Percentiles rank a stretch among this genome's conserved stretches.
Evolutionary conservation across 2,113 vertebrate genomes (phyloP).

Genomic region (Crypturellus undulatus): DNA sequence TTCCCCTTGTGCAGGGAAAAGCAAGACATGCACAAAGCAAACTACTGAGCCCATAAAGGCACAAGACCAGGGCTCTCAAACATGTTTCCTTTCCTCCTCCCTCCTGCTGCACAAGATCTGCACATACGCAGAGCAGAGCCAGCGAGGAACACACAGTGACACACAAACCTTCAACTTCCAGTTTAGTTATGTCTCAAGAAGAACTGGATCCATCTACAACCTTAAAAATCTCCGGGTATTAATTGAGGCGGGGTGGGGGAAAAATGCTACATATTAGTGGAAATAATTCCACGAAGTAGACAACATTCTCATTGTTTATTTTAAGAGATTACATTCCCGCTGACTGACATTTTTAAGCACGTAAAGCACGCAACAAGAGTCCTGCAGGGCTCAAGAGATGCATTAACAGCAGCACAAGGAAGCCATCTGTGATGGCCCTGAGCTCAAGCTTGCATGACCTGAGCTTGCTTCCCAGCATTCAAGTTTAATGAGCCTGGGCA

Average conservation of each 20-base stretch:
- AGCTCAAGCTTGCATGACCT: neutral
- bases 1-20: neutral
- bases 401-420: neutral
- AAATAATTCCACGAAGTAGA: neutral
- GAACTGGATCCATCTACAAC: neutral
- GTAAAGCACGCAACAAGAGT: neutral
- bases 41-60: neutral
- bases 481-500: neutral
- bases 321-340: neutral
- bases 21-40: neutral
- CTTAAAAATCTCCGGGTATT: neutral
- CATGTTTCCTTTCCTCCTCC: neutral
- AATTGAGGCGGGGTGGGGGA: too few relatives aligned
- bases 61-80: too few relatives aligned
- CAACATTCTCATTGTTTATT: neutral
- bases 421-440: neutral
- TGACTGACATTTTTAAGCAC: neutral
- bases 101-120: neutral
- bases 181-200: neutral
- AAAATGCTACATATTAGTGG: neutral
- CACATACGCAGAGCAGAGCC: accelerated
- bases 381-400: neutral
- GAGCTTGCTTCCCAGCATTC: neutral
- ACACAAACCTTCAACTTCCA: too few relatives aligned
- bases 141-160: neutral